Evolutionary conservation across 1,140 invertebrate genomes (phyloP).

Genomic region (Pomacea maculata): DNA sequence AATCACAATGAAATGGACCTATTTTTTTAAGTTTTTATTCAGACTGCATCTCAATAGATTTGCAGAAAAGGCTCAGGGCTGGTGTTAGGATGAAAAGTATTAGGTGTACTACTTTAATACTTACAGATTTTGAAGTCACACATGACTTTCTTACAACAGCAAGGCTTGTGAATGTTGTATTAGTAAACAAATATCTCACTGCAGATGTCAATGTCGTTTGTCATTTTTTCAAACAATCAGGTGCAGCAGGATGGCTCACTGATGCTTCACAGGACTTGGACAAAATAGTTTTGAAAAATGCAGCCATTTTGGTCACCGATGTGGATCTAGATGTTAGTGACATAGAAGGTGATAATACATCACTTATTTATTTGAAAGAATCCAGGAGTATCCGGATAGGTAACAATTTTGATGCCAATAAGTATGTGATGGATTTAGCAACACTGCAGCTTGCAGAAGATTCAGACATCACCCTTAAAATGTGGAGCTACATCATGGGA

Average conservation of each 20-base stretch:
- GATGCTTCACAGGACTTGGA: conserved; percentile 30
- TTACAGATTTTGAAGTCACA: too few relatives aligned
- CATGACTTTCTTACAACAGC: too few relatives aligned
- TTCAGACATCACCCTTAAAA: conserved; percentile 22
- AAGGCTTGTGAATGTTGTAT: too few relatives aligned
- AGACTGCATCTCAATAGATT: too few relatives aligned
- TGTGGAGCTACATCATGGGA: conserved; percentile 32
- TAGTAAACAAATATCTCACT: not conserved
- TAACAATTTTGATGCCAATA: conserved; percentile 30
- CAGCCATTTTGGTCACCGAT: conserved; percentile 38
- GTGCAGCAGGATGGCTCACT: conserved; percentile 38
- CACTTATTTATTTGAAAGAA: conserved; percentile 35
- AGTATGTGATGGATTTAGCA: conserved; percentile 30
- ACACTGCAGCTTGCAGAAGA: conserved; percentile 22
- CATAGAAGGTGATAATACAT: conserved; percentile 31
- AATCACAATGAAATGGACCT: too few relatives aligned
- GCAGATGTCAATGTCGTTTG: not conserved
- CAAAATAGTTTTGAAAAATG: conserved; percentile 34
- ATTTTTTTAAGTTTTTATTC: too few relatives aligned
- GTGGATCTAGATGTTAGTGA: conserved; percentile 26
- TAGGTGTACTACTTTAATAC: too few relatives aligned
- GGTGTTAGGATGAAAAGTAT: too few relatives aligned
- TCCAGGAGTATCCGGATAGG: conserved; percentile 26
- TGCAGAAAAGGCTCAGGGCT: too few relatives aligned
- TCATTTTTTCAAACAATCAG: conserved; percentile 21